These are phyloP conservation scores for Agrilus biguttatus DNA, from an alignment of 2,888 invertebrate genomes.

Conservation along the genomic window DNA sequence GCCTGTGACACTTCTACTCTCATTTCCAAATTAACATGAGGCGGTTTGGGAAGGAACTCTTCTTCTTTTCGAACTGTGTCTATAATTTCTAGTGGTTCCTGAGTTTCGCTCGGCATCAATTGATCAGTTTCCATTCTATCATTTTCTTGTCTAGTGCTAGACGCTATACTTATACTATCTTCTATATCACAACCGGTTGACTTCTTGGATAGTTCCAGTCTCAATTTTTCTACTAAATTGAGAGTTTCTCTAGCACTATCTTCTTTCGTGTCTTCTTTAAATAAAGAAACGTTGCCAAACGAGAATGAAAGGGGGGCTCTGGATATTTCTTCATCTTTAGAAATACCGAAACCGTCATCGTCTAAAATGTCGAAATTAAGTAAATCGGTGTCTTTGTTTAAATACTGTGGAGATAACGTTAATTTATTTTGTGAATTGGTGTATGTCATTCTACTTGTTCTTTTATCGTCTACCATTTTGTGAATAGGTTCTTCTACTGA, in stretches of 20 bases:
- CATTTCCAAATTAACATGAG: constrained; percentile 16
- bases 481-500: too few relatives aligned
- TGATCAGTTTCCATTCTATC: constrained; percentile 25
- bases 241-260: constrained; percentile 71
- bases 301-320: constrained; percentile 46
- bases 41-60: constrained; percentile 10
- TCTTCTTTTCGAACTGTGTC: constrained; percentile 17
- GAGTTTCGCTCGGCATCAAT: constrained; percentile 21
- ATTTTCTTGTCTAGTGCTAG: constrained; percentile 30
- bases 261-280: constrained; percentile 68
- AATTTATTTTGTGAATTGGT: constrained; percentile 36
- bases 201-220: constrained; percentile 58
- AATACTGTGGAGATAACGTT: constrained; percentile 58
- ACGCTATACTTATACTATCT: constrained; percentile 22
- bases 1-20: constrained; percentile 15
- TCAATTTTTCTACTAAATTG: constrained; percentile 69
- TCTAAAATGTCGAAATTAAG: constrained; percentile 39
- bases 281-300: constrained; percentile 47
- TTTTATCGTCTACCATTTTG: too few relatives aligned
- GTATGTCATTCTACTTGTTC: too few relatives aligned
- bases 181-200: constrained; percentile 31
- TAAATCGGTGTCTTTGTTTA: constrained; percentile 39
- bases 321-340: constrained; percentile 42
- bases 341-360: constrained; percentile 48
- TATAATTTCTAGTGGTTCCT: constrained; percentile 6